These are phyloP conservation scores for Passer montanus DNA, from an alignment of 2,113 vertebrate genomes.

Conservation along the genomic window DNA sequence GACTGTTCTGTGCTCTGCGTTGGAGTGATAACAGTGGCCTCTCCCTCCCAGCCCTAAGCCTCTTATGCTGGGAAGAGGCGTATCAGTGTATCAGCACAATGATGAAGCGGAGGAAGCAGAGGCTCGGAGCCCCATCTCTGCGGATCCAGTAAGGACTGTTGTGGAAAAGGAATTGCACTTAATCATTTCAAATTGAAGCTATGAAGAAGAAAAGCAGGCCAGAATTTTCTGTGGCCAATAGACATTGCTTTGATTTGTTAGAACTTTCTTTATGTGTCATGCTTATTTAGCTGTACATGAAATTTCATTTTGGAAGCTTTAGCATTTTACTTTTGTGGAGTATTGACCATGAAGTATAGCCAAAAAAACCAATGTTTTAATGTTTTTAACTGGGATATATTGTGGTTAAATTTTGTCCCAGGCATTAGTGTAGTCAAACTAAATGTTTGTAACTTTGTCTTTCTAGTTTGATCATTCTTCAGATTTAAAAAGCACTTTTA, in stretches of 20 bases:
- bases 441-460: neutral
- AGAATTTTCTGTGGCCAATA: neutral
- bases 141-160: constrained; percentile 90
- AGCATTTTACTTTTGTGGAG: neutral
- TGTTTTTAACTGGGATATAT: neutral
- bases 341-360: neutral
- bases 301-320: neutral
- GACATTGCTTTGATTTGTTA: neutral
- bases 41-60: constrained; percentile 19
- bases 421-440: neutral
- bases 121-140: constrained; percentile 85
- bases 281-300: neutral
- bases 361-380: neutral
- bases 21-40: constrained; percentile 39
- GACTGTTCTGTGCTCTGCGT: constrained; percentile 8
- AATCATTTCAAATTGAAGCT: neutral
- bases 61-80: constrained; percentile 31
- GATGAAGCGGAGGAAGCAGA: constrained; percentile 92
- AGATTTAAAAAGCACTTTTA: neutral
- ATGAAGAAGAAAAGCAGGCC: neutral
- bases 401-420: neutral
- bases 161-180: neutral
- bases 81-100: constrained; percentile 63
- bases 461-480: neutral
- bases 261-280: neutral